phyloP scores from a whole-genome alignment of 2,888 invertebrate species.

The Leptinotarsa juncta region DNA sequence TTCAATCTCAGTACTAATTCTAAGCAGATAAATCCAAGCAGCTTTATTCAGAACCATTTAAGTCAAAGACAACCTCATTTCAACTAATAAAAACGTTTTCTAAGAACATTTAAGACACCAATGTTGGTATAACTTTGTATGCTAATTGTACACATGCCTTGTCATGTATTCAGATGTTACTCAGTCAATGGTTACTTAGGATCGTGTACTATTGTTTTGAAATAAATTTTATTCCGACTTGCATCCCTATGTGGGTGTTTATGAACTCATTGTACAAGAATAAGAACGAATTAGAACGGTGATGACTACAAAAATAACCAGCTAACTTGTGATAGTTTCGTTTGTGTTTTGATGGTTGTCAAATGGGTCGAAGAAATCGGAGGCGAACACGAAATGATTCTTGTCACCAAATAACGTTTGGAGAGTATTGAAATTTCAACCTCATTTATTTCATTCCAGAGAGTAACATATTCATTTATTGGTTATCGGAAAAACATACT shows the following conservation, averaged over 20 bases:
- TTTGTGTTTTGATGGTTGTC: constrained; percentile 34
- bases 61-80: constrained; percentile 38
- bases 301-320: constrained; percentile 30
- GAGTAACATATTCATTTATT: no score
- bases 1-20: constrained; percentile 28
- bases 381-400: background rate
- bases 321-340: constrained; percentile 33
- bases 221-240: constrained; percentile 64
- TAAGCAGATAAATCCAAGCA: constrained; percentile 21
- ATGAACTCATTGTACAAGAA: constrained; percentile 61
- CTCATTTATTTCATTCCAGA: no score
- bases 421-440: background rate
- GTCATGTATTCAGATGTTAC: constrained; percentile 65
- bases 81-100: constrained; percentile 40
- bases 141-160: constrained; percentile 65
- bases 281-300: constrained; percentile 50
- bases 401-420: background rate
- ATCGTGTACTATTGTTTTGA: constrained; percentile 65
- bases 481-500: no score
- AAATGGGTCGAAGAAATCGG: constrained; percentile 24
- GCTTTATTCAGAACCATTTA: constrained; percentile 33
- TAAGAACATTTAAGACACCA: constrained; percentile 42
- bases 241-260: constrained; percentile 61
- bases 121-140: constrained; percentile 58
- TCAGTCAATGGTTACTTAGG: constrained; percentile 64